phyloP scores from a whole-genome alignment of 2,888 invertebrate genomes.

The Macropis europaea region DNA sequence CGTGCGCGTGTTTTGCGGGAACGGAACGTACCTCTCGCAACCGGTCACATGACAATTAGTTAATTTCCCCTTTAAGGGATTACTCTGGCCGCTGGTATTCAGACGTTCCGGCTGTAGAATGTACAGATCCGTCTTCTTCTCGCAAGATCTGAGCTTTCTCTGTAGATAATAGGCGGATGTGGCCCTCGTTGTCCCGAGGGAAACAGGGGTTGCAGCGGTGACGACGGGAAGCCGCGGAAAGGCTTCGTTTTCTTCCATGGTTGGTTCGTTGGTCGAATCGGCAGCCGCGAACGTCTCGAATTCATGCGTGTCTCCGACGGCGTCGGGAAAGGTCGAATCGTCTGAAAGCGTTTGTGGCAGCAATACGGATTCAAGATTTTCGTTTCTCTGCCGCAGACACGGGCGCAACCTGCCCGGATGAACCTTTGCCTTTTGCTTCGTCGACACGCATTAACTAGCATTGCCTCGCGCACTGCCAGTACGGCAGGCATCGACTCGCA shows the following conservation, averaged over 20 bases:
- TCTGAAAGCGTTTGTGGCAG: too few relatives aligned
- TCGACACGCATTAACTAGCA: too few relatives aligned
- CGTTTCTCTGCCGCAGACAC: too few relatives aligned
- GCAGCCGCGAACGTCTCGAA: constrained; percentile 69
- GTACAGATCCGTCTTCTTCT: constrained; percentile 93
- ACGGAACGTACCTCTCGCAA: constrained; percentile 91
- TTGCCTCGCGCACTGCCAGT: too few relatives aligned
- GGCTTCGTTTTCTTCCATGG: constrained; percentile 74
- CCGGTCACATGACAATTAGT: constrained; percentile 94
- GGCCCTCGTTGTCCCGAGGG: constrained; percentile 79
- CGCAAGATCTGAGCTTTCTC: constrained; percentile 85
- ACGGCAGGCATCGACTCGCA: too few relatives aligned
- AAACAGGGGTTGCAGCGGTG: constrained; percentile 66
- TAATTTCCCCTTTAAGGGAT: constrained; percentile 92
- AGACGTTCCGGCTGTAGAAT: constrained; percentile 90
- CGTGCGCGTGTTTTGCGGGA: too few relatives aligned
- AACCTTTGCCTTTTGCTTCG: too few relatives aligned
- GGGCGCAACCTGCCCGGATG: too few relatives aligned
- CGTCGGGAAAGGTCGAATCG: constrained; percentile 63
- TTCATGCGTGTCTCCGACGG: constrained; percentile 66
- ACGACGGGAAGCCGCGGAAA: constrained; percentile 76
- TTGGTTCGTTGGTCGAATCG: constrained; percentile 80
- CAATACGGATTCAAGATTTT: too few relatives aligned
- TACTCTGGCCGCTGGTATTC: constrained; percentile 88
- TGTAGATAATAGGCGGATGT: constrained; percentile 81